Base-by-base conservation (phyloP, 2,888 invertebrate species). In the Synanthedon myopaeformis region DNA sequence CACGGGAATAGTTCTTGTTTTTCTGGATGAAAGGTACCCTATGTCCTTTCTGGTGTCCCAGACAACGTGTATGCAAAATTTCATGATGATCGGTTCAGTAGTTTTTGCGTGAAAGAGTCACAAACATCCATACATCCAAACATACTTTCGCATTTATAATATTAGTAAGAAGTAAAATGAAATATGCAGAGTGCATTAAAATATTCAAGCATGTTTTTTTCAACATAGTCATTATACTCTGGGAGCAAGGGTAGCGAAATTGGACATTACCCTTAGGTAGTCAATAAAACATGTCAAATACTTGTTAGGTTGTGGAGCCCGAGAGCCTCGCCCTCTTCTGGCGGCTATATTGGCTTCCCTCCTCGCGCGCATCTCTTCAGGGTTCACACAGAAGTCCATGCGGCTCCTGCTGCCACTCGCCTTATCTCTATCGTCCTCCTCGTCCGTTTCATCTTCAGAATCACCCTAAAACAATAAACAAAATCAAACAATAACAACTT, bases 341-440 rank as follows among this genome's bases (percentile, higher is more conserved):
- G 76, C 74, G n/a, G 70, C 74, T 55, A 77, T 78, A 55, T 71
- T 82, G 0, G 90, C 90, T 57, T 94, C 94, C 49, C 92, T 88
- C 53, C 91, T 84, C 14, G 91, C 94, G 41, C 96, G 88, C 49
- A 92, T 58, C 55, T 90, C 88, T 55, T 93, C 95, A 0, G 96
- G 96, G 82, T 96, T 93, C 65, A 91, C 90, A 75, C 91, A 92
- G 89, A 96, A 90, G 79, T 90, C 82, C 70, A 81, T 57, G 53
- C 63, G 69, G 55, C 51, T 71, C 48, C 63, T 63, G 56, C 66
- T 58, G n/a, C 61, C 63, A 61, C 65, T 66, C 53, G 61, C 68
- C 57, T 66, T 67, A 51, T 67, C 72, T 59, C 60, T 74, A 63
- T 60, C 76, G 41, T 62, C 60, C 55, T 67, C 76, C 50, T 56